Percentiles rank a stretch among this genome's conserved stretches.
Conservation (phyloP, 2,113 vertebrate genomes). For the Lates calcarifer region DNA sequence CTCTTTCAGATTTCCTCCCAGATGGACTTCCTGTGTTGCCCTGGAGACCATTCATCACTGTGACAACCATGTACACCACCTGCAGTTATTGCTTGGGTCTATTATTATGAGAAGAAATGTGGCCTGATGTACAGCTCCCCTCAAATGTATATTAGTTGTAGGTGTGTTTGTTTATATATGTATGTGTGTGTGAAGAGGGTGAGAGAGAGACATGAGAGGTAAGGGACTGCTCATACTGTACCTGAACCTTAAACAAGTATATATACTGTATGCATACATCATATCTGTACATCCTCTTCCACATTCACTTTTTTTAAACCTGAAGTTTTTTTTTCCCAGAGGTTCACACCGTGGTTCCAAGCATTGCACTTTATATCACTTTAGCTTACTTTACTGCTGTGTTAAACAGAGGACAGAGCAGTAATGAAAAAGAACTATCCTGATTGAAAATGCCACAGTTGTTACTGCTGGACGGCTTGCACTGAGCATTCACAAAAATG, state of each 20-base stretch:
- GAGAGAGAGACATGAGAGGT: not conserved
- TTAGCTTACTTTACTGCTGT: conserved; percentile 43
- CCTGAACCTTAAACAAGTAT: not conserved
- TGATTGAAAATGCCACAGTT: conserved; percentile 56
- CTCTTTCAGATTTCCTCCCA: conserved; percentile 73
- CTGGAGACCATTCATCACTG: conserved; percentile 77
- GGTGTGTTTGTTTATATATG: not conserved
- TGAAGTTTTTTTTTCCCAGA: not conserved
- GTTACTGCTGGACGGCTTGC: conserved; percentile 11
- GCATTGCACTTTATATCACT: conserved; percentile 50
- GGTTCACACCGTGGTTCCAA: conserved; percentile 17
- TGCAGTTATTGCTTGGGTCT: conserved; percentile 71
- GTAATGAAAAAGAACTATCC: conserved; percentile 50
- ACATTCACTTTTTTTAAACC: not conserved
- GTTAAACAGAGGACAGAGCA: conserved; percentile 53
- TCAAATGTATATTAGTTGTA: conserved; percentile 1
- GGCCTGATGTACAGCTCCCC: conserved; percentile 24
- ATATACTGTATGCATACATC: not conserved
- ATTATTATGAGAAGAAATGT: conserved; percentile 65
- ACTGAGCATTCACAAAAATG: conserved; percentile 30
- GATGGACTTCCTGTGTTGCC: conserved; percentile 80
- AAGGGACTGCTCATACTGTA: not conserved
- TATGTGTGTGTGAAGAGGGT: not conserved
- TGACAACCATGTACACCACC: conserved; percentile 75
- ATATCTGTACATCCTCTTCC: not conserved